Conservation (phyloP, 2,113 vertebrate genomes). For the Saccopteryx bilineata region DNA sequence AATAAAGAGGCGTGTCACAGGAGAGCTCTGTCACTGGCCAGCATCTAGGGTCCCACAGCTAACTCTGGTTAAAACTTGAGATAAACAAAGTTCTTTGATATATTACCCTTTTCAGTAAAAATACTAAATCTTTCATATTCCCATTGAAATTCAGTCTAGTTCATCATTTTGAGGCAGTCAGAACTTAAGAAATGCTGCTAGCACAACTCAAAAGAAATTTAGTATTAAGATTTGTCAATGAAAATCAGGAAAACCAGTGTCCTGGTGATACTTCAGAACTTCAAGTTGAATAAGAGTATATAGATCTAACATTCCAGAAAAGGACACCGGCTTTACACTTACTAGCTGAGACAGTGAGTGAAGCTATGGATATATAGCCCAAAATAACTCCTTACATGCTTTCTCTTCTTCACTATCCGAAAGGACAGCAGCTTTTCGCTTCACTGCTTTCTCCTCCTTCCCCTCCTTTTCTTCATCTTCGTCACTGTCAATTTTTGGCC, state of each 20-base stretch:
- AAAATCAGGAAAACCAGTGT: neutral
- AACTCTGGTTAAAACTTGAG: neutral
- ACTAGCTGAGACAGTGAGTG: neutral
- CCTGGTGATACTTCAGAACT: neutral
- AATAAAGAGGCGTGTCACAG: neutral
- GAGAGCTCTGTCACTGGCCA: neutral
- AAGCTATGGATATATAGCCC: neutral
- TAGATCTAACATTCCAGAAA: neutral
- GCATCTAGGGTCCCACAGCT: neutral
- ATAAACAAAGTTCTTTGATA: constrained; percentile 16
- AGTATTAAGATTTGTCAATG: neutral
- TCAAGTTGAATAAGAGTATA: neutral
- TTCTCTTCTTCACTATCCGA: constrained; percentile 96
- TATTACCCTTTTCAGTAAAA: neutral
- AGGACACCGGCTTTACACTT: neutral
- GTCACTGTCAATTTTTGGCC: constrained; percentile 88
- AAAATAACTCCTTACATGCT: constrained; percentile 86
- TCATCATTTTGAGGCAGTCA: neutral
- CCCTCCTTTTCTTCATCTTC: constrained; percentile 90
- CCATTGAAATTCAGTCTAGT: neutral
- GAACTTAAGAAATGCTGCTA: neutral
- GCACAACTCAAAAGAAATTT: constrained; percentile 35
- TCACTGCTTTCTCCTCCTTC: constrained; percentile 90
- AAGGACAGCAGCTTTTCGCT: constrained; percentile 95
- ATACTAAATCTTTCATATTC: neutral